Percentiles rank a stretch among this genome's conserved stretches.
phyloP scores from a whole-genome alignment of 2,797 vertebrate genomes.

The Masticophis lateralis region DNA sequence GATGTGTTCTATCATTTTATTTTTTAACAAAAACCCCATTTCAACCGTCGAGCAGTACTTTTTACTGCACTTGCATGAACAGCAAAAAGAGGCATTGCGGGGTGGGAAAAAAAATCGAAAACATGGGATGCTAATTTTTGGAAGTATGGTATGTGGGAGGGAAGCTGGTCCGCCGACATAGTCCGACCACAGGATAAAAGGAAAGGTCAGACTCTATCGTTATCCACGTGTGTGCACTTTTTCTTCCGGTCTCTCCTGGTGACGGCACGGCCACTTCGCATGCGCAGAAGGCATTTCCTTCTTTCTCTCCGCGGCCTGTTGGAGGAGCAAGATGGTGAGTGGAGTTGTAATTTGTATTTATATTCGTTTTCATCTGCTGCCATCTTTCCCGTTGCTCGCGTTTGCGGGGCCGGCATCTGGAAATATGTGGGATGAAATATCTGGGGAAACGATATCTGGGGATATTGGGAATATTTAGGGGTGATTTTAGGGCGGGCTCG shows the following conservation, averaged over 20 bases:
- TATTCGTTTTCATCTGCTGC: slow-evolving; percentile 2
- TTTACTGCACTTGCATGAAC: background rate
- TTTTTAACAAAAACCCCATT: background rate
- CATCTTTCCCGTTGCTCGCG: background rate
- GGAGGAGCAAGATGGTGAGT: slow-evolving; percentile 43
- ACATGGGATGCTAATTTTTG: background rate
- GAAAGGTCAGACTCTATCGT: accelerated
- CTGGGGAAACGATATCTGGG: background rate
- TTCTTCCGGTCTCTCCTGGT: background rate
- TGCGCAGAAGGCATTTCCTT: accelerated
- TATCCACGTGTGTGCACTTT: background rate
- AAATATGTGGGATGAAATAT: accelerated
- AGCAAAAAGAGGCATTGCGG: background rate
- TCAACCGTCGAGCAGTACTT: background rate
- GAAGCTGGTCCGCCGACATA: background rate
- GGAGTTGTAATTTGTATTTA: accelerated
- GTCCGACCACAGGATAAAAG: accelerated
- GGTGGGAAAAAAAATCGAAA: background rate
- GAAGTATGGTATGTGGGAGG: background rate
- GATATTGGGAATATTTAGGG: background rate
- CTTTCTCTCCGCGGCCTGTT: background rate
- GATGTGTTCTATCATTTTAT: background rate
- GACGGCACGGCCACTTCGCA: background rate
- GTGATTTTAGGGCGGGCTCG: background rate
- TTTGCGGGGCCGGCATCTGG: accelerated